Evolutionary conservation across 2,888 invertebrate species (phyloP).

Genomic region (Mimachlamys varia): DNA sequence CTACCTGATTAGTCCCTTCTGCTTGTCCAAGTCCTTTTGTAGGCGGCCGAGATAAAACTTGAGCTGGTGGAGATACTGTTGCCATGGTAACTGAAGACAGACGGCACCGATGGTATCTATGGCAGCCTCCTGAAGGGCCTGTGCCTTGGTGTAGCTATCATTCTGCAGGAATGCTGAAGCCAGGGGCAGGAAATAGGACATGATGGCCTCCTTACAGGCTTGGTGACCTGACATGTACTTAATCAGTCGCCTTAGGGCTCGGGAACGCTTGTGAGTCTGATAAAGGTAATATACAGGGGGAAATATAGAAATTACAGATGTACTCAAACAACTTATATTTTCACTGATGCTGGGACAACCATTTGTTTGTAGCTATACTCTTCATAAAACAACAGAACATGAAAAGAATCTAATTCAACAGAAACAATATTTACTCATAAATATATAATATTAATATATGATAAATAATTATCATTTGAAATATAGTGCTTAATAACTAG

Average conservation of each 20-base stretch:
- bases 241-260: constrained; percentile 88
- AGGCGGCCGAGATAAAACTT: constrained; percentile 91
- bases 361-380: not conserved
- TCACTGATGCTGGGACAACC: not conserved
- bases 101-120: constrained; percentile 91
- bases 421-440: too few species aligned
- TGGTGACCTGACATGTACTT: constrained; percentile 74
- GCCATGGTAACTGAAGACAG: constrained; percentile 92
- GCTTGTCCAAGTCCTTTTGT: constrained; percentile 87
- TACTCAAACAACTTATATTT: not conserved
- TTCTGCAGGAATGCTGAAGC: constrained; percentile 91
- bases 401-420: too few species aligned
- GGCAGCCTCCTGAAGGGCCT: constrained; percentile 89
- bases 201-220: constrained; percentile 84
- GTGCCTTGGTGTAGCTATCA: constrained; percentile 88
- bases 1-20: constrained; percentile 89
- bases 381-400: too few species aligned
- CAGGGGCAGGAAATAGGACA: constrained; percentile 93
- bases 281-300: constrained; percentile 75
- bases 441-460: too few species aligned
- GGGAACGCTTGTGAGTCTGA: constrained; percentile 92
- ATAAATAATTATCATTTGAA: too few species aligned
- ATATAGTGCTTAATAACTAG: too few species aligned
- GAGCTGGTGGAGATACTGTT: constrained; percentile 92
- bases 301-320: too few species aligned